Evolutionary conservation across 2,113 vertebrate genomes (phyloP).

Genomic region (Paracanthobrama guichenoti): DNA sequence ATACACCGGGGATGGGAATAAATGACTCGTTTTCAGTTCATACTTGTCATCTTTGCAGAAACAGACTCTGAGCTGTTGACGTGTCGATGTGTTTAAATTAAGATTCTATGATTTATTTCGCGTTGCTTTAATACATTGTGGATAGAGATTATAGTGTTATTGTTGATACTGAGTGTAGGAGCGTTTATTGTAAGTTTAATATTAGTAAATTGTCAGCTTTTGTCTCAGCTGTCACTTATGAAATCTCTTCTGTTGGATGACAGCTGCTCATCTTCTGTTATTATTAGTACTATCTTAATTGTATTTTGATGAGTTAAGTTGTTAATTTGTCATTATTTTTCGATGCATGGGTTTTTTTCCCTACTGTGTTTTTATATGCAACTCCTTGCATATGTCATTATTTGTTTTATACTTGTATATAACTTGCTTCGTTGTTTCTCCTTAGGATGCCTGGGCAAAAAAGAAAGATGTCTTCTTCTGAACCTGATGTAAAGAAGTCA

Average conservation of each 20-base stretch:
- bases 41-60: background rate
- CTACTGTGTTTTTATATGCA: background rate
- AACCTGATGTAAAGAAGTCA: constrained; percentile 69
- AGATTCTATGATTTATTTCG: background rate
- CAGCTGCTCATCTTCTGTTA: background rate
- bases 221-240: background rate
- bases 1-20: background rate
- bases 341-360: background rate
- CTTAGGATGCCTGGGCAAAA: constrained; percentile 77
- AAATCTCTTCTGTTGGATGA: background rate
- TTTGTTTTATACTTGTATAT: constrained; percentile 17
- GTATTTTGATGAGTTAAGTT: background rate
- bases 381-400: background rate
- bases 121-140: background rate
- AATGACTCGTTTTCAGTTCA: background rate
- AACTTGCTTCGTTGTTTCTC: constrained; percentile 13
- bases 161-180: background rate
- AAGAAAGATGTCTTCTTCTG: constrained; percentile 67
- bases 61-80: constrained; percentile 3
- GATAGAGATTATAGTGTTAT: background rate
- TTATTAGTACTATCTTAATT: too few species aligned
- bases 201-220: background rate
- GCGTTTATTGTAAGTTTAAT: background rate
- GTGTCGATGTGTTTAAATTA: background rate
- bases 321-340: background rate